Percentiles rank a stretch among this genome's conserved stretches.
Evolutionary conservation across 1,140 invertebrate species (phyloP).

Genomic region (Pteromalus puparum): DNA sequence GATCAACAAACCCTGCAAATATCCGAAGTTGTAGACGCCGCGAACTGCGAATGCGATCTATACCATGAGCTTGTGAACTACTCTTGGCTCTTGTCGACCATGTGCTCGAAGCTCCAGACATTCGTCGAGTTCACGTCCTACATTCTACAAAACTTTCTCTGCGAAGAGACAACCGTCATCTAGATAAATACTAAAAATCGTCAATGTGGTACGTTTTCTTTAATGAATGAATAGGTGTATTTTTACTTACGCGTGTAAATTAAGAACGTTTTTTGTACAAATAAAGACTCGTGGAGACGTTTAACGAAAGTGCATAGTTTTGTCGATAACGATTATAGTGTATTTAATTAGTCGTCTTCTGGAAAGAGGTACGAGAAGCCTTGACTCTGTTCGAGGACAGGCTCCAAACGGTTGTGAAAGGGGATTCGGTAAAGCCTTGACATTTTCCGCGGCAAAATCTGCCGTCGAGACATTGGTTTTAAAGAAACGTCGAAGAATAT

Average conservation of each 20-base stretch:
- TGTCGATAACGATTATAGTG: background rate
- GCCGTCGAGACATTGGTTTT: background rate
- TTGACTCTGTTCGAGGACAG: constrained; percentile 43
- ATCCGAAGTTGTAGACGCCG: background rate
- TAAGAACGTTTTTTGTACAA: background rate
- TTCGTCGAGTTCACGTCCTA: background rate
- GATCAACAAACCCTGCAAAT: background rate
- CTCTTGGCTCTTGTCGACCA: background rate
- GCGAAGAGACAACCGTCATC: background rate
- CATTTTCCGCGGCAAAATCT: background rate
- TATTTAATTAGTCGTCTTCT: background rate
- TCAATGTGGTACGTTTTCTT: background rate
- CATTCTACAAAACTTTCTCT: background rate
- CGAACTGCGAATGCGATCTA: background rate
- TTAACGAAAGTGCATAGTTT: background rate
- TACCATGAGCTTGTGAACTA: background rate
- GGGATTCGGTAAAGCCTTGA: background rate
- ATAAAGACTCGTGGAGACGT: background rate
- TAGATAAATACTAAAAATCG: background rate
- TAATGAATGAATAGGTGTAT: background rate
- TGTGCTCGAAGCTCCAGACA: background rate
- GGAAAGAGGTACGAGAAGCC: constrained; percentile 44
- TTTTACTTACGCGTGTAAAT: no score
- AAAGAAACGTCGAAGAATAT: background rate
- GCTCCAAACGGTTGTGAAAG: constrained; percentile 28